Evolutionary conservation across 2,888 invertebrate species (phyloP).

Genomic region (Rhabditoides inermis): DNA sequence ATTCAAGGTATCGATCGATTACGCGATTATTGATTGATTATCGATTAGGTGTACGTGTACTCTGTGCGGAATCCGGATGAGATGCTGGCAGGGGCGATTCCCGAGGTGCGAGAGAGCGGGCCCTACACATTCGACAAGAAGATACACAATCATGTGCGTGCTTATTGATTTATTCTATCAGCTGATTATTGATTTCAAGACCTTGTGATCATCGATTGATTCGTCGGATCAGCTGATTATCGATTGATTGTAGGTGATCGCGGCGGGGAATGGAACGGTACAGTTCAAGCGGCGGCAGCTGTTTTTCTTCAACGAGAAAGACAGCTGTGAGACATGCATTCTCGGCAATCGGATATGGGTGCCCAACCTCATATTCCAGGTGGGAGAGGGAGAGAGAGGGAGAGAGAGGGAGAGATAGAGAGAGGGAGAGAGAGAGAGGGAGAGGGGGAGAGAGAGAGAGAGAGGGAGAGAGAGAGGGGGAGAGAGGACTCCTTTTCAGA

Average conservation of each 20-base stretch:
- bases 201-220: background rate
- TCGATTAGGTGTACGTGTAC: constrained; percentile 35
- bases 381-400: background rate
- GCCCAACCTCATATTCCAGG: constrained; percentile 43
- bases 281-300: constrained; percentile 28
- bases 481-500: constrained; percentile 19
- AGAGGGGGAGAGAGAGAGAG: background rate
- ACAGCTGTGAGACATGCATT: constrained; percentile 47
- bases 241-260: constrained; percentile 23
- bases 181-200: constrained; percentile 3
- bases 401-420: background rate
- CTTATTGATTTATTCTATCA: background rate
- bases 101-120: constrained; percentile 40
- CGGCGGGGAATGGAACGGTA: constrained; percentile 40
- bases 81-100: constrained; percentile 42
- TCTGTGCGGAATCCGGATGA: constrained; percentile 51
- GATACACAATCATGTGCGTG: constrained; percentile 34
- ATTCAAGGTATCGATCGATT: constrained; percentile 18
- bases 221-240: background rate
- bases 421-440: background rate
- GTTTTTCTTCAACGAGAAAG: constrained; percentile 40
- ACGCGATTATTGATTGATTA: background rate
- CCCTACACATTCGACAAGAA: constrained; percentile 51
- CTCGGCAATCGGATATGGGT: constrained; percentile 48
- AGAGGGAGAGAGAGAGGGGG: background rate